Percentiles rank a stretch among this genome's conserved stretches.
Conservation (phyloP, 2,113 vertebrate genomes). For the Spizaetus ornatus region DNA sequence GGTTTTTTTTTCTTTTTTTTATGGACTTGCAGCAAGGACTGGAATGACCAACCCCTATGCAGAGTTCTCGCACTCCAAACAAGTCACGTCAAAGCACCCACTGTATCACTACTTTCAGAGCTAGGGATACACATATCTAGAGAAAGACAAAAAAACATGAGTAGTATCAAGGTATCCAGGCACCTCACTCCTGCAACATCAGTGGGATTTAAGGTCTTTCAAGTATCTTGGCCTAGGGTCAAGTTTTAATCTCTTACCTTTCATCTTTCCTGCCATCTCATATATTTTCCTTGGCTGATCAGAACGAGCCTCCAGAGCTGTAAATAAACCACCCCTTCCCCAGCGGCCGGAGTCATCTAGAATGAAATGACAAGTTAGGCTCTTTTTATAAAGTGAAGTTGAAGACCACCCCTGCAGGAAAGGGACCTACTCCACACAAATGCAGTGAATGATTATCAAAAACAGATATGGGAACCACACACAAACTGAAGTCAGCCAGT, state of each 20-base stretch:
- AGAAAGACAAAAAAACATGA: not conserved
- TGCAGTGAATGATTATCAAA: not conserved
- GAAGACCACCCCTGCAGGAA: not conserved
- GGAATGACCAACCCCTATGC: not conserved
- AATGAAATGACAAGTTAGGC: not conserved
- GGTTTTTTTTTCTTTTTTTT: not conserved
- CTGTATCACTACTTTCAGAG: not conserved
- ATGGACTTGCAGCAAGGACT: not conserved
- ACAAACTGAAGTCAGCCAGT: not conserved
- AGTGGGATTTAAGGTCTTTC: not conserved
- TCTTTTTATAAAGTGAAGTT: not conserved
- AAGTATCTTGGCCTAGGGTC: not conserved
- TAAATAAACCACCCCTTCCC: conserved; percentile 91
- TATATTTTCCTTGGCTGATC: conserved; percentile 84
- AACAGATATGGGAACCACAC: not conserved
- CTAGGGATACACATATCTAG: not conserved
- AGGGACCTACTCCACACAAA: not conserved
- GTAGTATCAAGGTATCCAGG: not conserved
- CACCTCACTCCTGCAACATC: not conserved
- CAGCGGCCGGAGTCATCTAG: conserved; percentile 89
- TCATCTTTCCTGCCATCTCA: conserved; percentile 89
- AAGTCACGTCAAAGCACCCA: not conserved
- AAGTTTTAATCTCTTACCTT: conserved; percentile 73
- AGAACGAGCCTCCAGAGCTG: conserved; percentile 84
- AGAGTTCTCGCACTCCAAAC: not conserved